A percentile compares a stretch with the other conserved stretches of the same genome.
Conservation (phyloP, 64 coral and sea anemone species). For the Platygyra sinensis region DNA sequence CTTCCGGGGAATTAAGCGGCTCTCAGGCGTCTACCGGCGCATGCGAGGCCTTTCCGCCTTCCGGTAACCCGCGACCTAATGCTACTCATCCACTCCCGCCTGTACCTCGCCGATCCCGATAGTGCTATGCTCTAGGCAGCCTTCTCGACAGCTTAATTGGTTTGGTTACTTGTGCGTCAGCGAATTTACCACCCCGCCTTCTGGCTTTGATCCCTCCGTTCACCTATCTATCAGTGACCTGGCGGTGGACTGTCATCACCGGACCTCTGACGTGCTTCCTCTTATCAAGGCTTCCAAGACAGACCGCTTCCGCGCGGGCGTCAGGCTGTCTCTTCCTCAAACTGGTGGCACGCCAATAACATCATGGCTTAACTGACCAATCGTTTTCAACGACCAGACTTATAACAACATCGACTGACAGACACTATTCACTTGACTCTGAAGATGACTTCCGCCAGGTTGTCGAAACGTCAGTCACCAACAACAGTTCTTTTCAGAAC, state of each 20-base stretch:
- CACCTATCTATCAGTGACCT: neutral
- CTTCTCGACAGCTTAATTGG: neutral
- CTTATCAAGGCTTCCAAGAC: constrained; percentile 21
- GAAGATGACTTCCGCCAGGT: too few relatives aligned
- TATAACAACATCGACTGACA: too few relatives aligned
- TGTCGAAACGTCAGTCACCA: too few relatives aligned
- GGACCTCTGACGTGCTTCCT: neutral
- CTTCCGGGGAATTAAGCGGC: constrained; percentile 11
- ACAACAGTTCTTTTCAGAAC: too few relatives aligned
- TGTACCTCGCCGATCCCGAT: neutral
- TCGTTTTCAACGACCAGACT: too few relatives aligned
- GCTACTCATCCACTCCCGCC: neutral
- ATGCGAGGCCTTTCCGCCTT: neutral
- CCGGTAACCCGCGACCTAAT: neutral
- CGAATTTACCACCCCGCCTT: neutral
- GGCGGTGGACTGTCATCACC: neutral
- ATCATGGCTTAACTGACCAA: too few relatives aligned
- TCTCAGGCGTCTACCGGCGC: neutral
- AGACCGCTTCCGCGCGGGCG: constrained; percentile 7
- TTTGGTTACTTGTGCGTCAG: neutral
- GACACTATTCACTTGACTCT: too few relatives aligned
- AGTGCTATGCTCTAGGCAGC: constrained; percentile 42
- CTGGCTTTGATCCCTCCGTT: neutral
- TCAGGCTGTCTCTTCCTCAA: neutral
- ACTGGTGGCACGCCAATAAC: neutral